Percentiles rank a stretch among this genome's conserved stretches.
phyloP scores from a whole-genome alignment of 2,888 invertebrate species.

The Cremastinae sp. region DNA sequence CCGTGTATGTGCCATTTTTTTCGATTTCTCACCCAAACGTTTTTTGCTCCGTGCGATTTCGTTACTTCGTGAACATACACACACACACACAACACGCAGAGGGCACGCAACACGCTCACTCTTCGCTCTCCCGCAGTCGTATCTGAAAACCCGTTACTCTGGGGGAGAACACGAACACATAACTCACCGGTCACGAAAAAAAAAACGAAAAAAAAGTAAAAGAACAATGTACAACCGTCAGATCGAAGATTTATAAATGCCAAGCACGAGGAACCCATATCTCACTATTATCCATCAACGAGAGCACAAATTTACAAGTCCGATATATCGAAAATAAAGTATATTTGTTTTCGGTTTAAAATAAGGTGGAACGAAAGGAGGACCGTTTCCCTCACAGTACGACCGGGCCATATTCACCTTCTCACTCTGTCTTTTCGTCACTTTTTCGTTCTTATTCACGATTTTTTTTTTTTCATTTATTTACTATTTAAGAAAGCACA shows the following conservation, averaged over 20 bases:
- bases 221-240: constrained; percentile 25
- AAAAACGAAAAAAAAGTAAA: no score
- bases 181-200: constrained; percentile 2
- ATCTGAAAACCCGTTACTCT: background rate
- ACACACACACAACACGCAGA: no score
- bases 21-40: no score
- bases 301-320: constrained; percentile 42
- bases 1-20: constrained; percentile 59
- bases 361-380: background rate
- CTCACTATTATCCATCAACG: constrained; percentile 58
- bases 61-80: no score
- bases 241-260: constrained; percentile 58
- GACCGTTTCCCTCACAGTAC: constrained; percentile 29
- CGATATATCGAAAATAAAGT: constrained; percentile 21
- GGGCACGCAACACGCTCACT: no score
- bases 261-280: constrained; percentile 60
- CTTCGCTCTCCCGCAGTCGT: constrained; percentile 30
- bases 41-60: no score
- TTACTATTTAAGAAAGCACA: constrained; percentile 44
- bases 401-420: constrained; percentile 59
- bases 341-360: constrained; percentile 10
- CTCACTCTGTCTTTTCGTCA: constrained; percentile 13
- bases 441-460: constrained; percentile 28
- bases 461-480: constrained; percentile 30
- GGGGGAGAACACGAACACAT: background rate